These are phyloP conservation scores for Macrotrachela quadricornifera DNA, from an alignment of 1,140 invertebrate species.

Conservation along the genomic window DNA sequence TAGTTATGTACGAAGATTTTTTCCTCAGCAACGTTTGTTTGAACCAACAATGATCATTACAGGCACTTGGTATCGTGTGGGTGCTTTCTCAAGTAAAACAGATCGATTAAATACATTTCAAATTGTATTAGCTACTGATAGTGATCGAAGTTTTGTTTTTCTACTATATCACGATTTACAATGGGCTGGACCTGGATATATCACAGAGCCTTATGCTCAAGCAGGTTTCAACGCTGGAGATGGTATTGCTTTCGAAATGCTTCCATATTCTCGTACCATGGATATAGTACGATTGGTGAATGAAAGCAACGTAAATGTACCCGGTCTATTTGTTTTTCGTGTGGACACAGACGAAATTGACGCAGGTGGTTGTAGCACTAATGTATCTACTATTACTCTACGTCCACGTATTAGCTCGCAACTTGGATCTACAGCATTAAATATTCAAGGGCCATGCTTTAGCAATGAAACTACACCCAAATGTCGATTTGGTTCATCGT, in stretches of 20 bases:
- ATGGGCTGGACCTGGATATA: neutral
- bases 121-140: neutral
- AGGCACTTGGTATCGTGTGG: no score
- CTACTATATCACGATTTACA: neutral
- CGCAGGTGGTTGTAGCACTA: neutral
- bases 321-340: neutral
- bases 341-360: neutral
- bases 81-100: no score
- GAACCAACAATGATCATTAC: no score
- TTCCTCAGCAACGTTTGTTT: no score
- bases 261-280: neutral
- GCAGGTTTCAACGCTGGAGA: neutral
- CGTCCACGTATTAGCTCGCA: neutral
- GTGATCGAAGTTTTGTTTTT: neutral
- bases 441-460: neutral
- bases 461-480: neutral
- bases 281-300: neutral
- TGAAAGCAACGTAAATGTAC: neutral
- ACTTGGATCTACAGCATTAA: neutral
- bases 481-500: neutral
- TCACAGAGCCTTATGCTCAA: neutral
- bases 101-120: conserved; percentile 4
- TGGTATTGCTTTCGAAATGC: neutral
- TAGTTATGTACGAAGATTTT: no score
- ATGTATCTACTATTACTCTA: neutral